Evolutionary conservation across 2,113 vertebrate genomes (phyloP), one percentile per base, ranked within the genome.

Genomic region (Tinamus guttatus): DNA sequence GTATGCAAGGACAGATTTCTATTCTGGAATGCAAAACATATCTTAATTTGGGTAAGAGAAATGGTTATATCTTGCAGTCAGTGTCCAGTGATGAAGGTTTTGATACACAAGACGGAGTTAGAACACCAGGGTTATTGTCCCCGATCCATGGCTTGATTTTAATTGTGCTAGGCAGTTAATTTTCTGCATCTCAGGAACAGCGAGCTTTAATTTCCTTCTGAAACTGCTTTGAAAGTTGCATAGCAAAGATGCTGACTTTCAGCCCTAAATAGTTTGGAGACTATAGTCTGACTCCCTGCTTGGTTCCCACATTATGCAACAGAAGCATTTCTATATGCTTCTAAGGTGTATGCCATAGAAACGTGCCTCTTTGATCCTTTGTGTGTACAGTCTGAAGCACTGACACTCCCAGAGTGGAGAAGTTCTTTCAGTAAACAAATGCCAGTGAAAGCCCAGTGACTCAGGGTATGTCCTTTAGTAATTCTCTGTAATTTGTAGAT

Each of bases 221-320:
- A 87, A 89, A 81, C 45, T 38, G 5, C 10, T 30, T 83, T 94
- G 87, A 85, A 89, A 90, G 17, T 64, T 82, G n/a, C n/a, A 62
- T 75, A 80, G 36, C 45, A 91, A 89, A 87, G 49, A 8, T 36
- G 68, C 24, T 69, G n/a, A 15, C 24, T 34, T 71, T 49, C 67
- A 34, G 15, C 47, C 22, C 47, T 47, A 52, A 52, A 34, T 38
- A 36, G 69, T 45, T 25, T 17, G 51, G n/a, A 51, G 69, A 49
- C 27, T 36, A 11, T 13, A 36, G 45, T 52, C 47, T 87, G 36
- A 77, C 36, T 78, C 34, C 34, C 25, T 21, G 27, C 45, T 70
- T 94, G 59, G 52, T 51, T 77, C 56, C 64, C 71, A 87, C 93
- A 86, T 91, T 54, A 95, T 87, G 74, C 11, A 78, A 32, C 67